A percentile compares a stretch with the other conserved stretches of the same genome.
phyloP scores from a whole-genome alignment of 2,113 vertebrate species.

The Phylloscopus trochilus region DNA sequence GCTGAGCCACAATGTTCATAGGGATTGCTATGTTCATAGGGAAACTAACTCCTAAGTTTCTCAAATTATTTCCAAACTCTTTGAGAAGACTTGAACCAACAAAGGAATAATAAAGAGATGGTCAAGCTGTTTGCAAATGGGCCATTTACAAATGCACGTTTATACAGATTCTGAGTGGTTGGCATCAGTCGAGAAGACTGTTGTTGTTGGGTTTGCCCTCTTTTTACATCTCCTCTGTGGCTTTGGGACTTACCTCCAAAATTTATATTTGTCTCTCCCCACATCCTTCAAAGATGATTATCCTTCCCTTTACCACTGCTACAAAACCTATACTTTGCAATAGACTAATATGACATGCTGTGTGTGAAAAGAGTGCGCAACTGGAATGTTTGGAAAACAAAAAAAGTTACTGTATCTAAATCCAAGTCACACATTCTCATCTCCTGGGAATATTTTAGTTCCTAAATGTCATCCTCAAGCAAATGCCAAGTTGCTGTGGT shows the following conservation, averaged over 20 bases:
- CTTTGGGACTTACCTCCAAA: not conserved
- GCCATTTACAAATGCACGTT: not conserved
- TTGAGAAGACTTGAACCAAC: not conserved
- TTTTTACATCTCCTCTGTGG: not conserved
- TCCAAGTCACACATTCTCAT: conserved; percentile 2
- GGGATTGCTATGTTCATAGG: not conserved
- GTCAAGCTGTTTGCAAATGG: not conserved
- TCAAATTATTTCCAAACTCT: not conserved
- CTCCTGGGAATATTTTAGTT: not conserved
- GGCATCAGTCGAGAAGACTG: not conserved
- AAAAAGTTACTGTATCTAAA: not conserved
- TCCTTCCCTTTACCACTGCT: not conserved
- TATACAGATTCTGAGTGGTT: not conserved
- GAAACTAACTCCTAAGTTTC: not conserved
- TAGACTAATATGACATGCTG: not conserved
- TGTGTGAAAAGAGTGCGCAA: not conserved
- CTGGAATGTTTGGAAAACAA: not conserved
- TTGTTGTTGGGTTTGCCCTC: not conserved
- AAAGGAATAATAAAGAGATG: not conserved
- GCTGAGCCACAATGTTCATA: not conserved
- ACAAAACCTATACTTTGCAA: conserved; percentile 20
- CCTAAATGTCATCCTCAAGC: not conserved
- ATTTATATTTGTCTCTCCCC: not conserved
- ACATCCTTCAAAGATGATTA: not conserved
- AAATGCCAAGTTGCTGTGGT: not conserved